Evolutionary conservation across 1,140 invertebrate species (phyloP).

Genomic region (Thereuonema tuberculata): DNA sequence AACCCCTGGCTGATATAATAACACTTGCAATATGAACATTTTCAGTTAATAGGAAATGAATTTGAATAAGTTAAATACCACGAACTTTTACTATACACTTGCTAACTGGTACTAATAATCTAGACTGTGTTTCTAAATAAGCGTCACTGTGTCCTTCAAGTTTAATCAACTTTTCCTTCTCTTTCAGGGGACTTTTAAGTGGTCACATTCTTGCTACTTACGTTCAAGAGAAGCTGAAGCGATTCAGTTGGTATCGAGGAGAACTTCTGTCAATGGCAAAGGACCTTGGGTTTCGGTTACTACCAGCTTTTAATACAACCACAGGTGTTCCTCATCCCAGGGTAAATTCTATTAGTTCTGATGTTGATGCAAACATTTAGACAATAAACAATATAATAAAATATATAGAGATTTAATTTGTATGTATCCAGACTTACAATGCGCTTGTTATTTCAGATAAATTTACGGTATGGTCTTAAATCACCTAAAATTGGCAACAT

Average conservation of each 20-base stretch:
- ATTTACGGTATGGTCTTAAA: conserved; percentile 76
- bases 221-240: conserved; percentile 55
- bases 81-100: too few species aligned
- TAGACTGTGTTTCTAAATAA: too few species aligned
- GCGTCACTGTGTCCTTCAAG: too few species aligned
- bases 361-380: background rate
- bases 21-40: too few species aligned
- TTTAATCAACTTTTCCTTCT: too few species aligned
- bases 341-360: conserved; percentile 51
- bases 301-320: conserved; percentile 94
- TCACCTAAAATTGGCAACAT: conserved; percentile 54
- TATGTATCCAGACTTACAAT: too few species aligned
- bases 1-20: too few species aligned
- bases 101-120: too few species aligned
- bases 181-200: conserved; percentile 67
- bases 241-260: conserved; percentile 80
- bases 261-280: conserved; percentile 80
- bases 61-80: too few species aligned
- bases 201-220: conserved; percentile 81
- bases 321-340: conserved; percentile 94
- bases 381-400: too few species aligned
- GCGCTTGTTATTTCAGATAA: conserved; percentile 70
- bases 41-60: too few species aligned
- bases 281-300: conserved; percentile 75
- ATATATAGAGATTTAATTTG: too few species aligned